Conservation (phyloP, 2,888 invertebrate species). For the Euphydryas editha region DNA sequence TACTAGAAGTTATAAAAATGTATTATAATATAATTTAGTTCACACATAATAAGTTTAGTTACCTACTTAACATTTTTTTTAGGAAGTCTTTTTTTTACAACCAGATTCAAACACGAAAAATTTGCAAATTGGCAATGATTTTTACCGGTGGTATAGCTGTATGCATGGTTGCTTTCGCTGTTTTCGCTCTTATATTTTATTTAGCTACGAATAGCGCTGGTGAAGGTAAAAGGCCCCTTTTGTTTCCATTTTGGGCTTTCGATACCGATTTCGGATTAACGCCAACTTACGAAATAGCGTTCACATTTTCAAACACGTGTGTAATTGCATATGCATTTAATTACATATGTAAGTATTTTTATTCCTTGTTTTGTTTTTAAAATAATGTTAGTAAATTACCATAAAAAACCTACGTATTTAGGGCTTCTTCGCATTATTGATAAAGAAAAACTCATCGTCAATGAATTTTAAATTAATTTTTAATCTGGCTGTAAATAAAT, state of each 20-base stretch:
- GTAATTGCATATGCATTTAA: conserved; percentile 49
- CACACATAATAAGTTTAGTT: too few relatives aligned
- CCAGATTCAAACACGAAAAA: conserved; percentile 59
- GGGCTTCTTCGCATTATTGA: neutral
- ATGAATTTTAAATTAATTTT: neutral
- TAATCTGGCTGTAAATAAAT: neutral
- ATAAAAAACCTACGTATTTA: neutral
- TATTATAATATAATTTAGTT: too few relatives aligned
- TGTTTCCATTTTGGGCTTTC: conserved; percentile 61
- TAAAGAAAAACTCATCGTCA: neutral
- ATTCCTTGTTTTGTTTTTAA: neutral
- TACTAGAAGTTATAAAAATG: too few relatives aligned
- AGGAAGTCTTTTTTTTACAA: conserved; percentile 57
- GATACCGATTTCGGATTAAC: conserved; percentile 52
- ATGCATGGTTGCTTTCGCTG: conserved; percentile 48
- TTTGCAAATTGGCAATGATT: conserved; percentile 47
- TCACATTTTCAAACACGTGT: conserved; percentile 51
- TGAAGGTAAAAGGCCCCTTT: conserved; percentile 50
- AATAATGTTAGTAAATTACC: neutral
- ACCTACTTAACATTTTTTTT: conserved; percentile 34
- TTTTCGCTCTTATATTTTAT: conserved; percentile 47
- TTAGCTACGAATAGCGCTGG: conserved; percentile 46
- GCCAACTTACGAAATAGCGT: conserved; percentile 59
- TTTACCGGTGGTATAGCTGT: conserved; percentile 45
- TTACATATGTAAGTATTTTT: conserved; percentile 58